A percentile compares a stretch with the other conserved stretches of the same genome.
Evolutionary conservation across 2,113 vertebrate species (phyloP).

Genomic region (Collichthys lucidus): DNA sequence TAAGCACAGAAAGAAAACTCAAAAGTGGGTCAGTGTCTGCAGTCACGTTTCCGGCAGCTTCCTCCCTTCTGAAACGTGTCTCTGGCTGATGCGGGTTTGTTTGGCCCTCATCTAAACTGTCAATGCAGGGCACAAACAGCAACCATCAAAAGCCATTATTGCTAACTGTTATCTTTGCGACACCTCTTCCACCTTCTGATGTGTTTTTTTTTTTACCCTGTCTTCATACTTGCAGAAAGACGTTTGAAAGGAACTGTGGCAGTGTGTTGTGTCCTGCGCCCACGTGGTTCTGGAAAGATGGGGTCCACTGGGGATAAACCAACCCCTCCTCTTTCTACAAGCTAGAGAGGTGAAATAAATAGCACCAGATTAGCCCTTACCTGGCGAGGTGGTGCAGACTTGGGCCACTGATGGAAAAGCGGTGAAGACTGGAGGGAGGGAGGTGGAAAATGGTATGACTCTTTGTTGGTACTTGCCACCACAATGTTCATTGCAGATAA

Average conservation of each 20-base stretch:
- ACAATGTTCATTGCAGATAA: neutral
- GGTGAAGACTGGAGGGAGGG: neutral
- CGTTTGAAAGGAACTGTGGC: slow-evolving; percentile 6
- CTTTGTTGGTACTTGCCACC: neutral
- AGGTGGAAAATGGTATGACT: neutral
- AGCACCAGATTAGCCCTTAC: slow-evolving; percentile 9
- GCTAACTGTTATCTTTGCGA: neutral
- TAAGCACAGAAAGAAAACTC: slow-evolving; percentile 37
- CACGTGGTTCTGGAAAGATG: neutral
- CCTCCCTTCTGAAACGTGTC: slow-evolving; percentile 9
- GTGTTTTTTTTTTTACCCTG: neutral
- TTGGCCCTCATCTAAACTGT: slow-evolving; percentile 24
- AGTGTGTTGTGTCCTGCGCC: neutral
- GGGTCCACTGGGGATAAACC: slow-evolving; percentile 19
- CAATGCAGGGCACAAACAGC: slow-evolving; percentile 13
- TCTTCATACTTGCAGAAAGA: slow-evolving; percentile 15
- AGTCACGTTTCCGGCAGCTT: slow-evolving; percentile 5
- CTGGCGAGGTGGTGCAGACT: neutral
- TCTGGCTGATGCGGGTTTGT: slow-evolving; percentile 10
- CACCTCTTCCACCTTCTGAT: too few relatives aligned
- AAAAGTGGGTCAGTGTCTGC: slow-evolving; percentile 60
- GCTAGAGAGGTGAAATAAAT: neutral
- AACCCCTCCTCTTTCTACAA: neutral
- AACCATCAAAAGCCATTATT: neutral
- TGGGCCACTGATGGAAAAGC: neutral